Evolutionary conservation across 2,888 invertebrate genomes (phyloP).

Genomic region (Drosophila limbata): DNA sequence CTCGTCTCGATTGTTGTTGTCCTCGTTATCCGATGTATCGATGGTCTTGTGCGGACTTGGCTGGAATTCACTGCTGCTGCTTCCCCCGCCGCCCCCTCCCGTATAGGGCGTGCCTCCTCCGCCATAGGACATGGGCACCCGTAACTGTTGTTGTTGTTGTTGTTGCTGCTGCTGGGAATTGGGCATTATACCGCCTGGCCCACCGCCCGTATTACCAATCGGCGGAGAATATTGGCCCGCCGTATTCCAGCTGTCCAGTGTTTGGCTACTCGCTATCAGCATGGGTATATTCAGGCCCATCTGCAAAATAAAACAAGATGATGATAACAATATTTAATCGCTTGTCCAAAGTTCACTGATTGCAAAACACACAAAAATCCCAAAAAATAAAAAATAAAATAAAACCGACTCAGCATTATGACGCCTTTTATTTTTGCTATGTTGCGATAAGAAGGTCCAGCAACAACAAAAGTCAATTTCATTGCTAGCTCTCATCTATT

Average conservation of each 20-base stretch:
- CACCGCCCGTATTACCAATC: slow-evolving; percentile 52
- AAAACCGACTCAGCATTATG: slow-evolving; percentile 50
- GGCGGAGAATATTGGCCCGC: slow-evolving; percentile 83
- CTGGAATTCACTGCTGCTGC: slow-evolving; percentile 81
- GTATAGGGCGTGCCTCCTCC: slow-evolving; percentile 36
- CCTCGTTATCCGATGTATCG: slow-evolving; percentile 81
- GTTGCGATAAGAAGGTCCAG: slow-evolving; percentile 26
- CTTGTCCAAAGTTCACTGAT: slow-evolving; percentile 12
- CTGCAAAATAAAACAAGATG: slow-evolving; percentile 56
- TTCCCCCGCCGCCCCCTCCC: slow-evolving; percentile 67
- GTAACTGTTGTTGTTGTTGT: slow-evolving; percentile 55
- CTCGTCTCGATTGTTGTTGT: slow-evolving; percentile 69
- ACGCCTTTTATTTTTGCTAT: slow-evolving; percentile 39
- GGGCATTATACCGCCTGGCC: slow-evolving; percentile 42
- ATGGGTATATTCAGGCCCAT: slow-evolving; percentile 83
- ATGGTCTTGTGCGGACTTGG: slow-evolving; percentile 82
- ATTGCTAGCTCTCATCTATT: no score
- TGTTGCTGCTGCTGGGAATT: slow-evolving; percentile 51
- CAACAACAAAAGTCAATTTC: not conserved
- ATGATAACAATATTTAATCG: not conserved
- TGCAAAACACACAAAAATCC: slow-evolving; percentile 3
- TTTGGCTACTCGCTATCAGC: slow-evolving; percentile 82
- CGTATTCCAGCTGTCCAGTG: slow-evolving; percentile 81
- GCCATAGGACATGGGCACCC: slow-evolving; percentile 77
- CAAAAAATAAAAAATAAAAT: not conserved